These are phyloP conservation scores for Mamestra brassicae DNA, from an alignment of 2,888 invertebrate species.

Conservation along the genomic window DNA sequence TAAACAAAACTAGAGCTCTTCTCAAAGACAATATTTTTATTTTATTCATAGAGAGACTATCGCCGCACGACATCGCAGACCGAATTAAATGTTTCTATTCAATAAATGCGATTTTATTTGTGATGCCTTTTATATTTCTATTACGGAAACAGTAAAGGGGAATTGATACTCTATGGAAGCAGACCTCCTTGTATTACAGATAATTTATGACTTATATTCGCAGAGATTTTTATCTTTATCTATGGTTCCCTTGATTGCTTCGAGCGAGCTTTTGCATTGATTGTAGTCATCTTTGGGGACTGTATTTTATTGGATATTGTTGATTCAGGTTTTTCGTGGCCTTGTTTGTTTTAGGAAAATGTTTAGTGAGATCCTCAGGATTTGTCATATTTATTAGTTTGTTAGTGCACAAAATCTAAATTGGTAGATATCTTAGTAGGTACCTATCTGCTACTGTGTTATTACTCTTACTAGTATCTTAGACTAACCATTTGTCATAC, in stretches of 20 bases:
- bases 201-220: slow-evolving; percentile 83
- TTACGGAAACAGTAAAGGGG: slow-evolving; percentile 79
- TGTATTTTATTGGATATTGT: slow-evolving; percentile 50
- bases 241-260: slow-evolving; percentile 76
- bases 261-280: slow-evolving; percentile 66
- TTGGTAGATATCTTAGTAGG: background rate
- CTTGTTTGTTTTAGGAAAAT: background rate
- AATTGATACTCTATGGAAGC: slow-evolving; percentile 73
- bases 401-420: background rate
- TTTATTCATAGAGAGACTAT: slow-evolving; percentile 81
- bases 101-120: slow-evolving; percentile 82
- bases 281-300: slow-evolving; percentile 60
- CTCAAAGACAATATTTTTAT: slow-evolving; percentile 78
- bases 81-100: slow-evolving; percentile 82
- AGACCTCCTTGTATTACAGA: slow-evolving; percentile 75
- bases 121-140: slow-evolving; percentile 86
- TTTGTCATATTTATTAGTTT: background rate
- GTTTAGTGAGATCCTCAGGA: background rate
- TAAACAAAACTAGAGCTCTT: slow-evolving; percentile 54
- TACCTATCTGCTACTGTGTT: background rate
- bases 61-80: slow-evolving; percentile 72
- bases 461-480: background rate
- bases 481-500: background rate
- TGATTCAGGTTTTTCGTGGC: slow-evolving; percentile 30
- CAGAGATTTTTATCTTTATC: slow-evolving; percentile 84